A percentile compares a stretch with the other conserved stretches of the same genome.
Evolutionary conservation across 2,113 vertebrate genomes (phyloP).

Genomic region (Saimiri boliviensis): DNA sequence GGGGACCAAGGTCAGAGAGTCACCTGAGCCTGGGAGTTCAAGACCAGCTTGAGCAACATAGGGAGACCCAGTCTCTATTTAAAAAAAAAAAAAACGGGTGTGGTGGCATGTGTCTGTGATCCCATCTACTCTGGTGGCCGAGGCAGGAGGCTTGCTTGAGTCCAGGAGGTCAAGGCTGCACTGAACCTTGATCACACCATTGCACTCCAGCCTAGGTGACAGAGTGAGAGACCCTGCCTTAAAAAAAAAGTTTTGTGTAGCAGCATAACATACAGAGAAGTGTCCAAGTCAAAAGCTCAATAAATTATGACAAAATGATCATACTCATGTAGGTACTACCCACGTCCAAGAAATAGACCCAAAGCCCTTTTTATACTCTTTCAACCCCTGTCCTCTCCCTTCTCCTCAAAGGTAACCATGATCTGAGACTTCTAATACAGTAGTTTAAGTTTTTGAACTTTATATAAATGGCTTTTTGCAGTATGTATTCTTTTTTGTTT

Average conservation of each 20-base stretch:
- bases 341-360: background rate
- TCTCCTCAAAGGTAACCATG: background rate
- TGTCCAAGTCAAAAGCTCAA: background rate
- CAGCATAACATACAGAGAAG: background rate
- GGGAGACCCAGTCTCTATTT: too few relatives aligned
- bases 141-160: too few relatives aligned
- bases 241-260: background rate
- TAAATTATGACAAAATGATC: background rate
- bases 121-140: too few relatives aligned
- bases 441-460: background rate
- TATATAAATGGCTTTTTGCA: background rate
- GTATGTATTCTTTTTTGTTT: background rate
- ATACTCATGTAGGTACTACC: background rate
- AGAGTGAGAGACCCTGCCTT: too few relatives aligned
- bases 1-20: too few relatives aligned
- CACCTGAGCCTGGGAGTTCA: too few relatives aligned
- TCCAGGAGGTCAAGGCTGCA: too few relatives aligned
- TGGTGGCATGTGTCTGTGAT: too few relatives aligned
- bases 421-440: background rate
- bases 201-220: too few relatives aligned
- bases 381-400: background rate
- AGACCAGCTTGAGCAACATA: too few relatives aligned
- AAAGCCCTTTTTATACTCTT: background rate
- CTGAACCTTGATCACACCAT: too few relatives aligned
- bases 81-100: too few relatives aligned